Conservation (phyloP, 2,113 vertebrate species). For the Malaclemys terrapin region DNA sequence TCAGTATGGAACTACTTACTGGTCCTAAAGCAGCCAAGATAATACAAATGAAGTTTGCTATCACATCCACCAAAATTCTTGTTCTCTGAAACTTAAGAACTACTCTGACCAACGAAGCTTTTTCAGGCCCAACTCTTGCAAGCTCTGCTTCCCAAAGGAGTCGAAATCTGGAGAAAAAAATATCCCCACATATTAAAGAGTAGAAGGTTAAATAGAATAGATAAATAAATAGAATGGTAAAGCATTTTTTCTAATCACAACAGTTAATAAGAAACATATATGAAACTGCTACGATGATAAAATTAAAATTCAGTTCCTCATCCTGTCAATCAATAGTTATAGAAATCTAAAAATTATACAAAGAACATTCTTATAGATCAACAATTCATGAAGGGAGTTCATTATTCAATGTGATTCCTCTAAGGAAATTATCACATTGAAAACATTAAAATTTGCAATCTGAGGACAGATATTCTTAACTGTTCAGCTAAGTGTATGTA, state of each 20-base stretch:
- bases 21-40: conserved; percentile 73
- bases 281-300: neutral
- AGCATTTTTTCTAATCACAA: neutral
- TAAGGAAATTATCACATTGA: conserved; percentile 9
- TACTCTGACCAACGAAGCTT: conserved; percentile 77
- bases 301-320: neutral
- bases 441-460: conserved; percentile 22
- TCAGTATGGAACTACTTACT: conserved; percentile 47
- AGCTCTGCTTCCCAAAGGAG: conserved; percentile 83
- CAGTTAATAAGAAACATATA: neutral
- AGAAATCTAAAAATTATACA: neutral
- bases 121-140: conserved; percentile 75
- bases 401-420: neutral
- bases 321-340: neutral
- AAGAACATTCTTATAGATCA: neutral
- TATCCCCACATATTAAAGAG: neutral
- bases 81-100: conserved; percentile 81
- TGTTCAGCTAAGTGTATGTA: neutral
- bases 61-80: conserved; percentile 61
- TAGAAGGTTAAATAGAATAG: neutral
- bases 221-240: neutral
- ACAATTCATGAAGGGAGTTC: neutral
- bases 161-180: conserved; percentile 67
- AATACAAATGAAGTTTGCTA: conserved; percentile 66
- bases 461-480: neutral